These are phyloP conservation scores for Planiliza haematocheilus DNA, from an alignment of 2,113 vertebrate species.

Conservation along the genomic window DNA sequence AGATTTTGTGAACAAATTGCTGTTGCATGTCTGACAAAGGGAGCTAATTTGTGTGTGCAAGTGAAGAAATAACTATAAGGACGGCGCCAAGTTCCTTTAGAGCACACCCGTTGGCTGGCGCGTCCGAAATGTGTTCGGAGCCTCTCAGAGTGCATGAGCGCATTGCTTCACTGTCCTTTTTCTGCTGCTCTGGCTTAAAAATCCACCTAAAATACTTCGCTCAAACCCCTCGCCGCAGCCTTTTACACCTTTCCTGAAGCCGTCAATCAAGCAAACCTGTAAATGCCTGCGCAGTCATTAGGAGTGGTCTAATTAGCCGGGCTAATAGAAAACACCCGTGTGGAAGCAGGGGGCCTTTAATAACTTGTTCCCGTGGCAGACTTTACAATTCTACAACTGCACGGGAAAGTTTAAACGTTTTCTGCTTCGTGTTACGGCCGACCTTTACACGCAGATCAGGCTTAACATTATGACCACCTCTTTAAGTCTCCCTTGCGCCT, in stretches of 20 bases:
- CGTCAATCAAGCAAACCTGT: not conserved
- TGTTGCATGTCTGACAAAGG: constrained; percentile 8
- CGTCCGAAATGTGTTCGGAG: not conserved
- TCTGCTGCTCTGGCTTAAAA: not conserved
- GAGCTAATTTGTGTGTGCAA: not conserved
- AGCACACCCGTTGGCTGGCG: not conserved
- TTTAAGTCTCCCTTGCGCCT: too few species aligned
- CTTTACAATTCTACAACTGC: not conserved
- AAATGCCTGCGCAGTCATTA: constrained; percentile 13
- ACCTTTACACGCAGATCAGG: not conserved
- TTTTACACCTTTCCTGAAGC: not conserved
- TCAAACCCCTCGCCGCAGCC: not conserved
- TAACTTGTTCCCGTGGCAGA: constrained; percentile 9
- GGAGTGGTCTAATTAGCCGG: not conserved
- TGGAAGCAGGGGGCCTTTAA: not conserved
- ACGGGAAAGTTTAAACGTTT: not conserved
- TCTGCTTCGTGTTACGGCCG: not conserved
- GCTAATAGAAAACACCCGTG: constrained; percentile 26
- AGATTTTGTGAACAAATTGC: constrained; percentile 5
- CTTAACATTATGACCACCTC: too few species aligned
- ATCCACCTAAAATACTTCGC: not conserved
- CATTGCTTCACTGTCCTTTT: not conserved
- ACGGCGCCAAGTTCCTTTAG: not conserved
- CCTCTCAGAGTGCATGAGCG: not conserved
- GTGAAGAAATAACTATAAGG: not conserved